A percentile compares a stretch with the other conserved stretches of the same genome.
Conservation (phyloP, 2,888 invertebrate species). For the Lasius platythorax region DNA sequence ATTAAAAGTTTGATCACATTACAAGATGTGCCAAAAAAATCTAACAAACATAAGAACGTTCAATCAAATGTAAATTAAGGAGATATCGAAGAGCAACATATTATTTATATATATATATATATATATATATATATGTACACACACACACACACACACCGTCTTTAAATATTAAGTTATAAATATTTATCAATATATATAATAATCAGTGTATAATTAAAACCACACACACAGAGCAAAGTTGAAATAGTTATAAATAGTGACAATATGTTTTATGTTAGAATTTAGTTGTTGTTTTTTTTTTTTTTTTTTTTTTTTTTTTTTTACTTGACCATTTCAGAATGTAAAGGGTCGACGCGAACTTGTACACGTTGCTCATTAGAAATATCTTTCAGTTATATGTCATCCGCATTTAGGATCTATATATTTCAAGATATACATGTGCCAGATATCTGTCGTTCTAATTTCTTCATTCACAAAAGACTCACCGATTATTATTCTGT, state of each 20-base stretch:
- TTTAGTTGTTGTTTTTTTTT: no score
- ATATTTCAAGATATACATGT: neutral
- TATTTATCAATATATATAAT: neutral
- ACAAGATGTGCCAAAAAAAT: neutral
- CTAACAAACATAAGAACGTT: neutral
- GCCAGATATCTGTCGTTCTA: neutral
- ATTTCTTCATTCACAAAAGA: neutral
- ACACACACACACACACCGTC: neutral
- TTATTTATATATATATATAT: neutral
- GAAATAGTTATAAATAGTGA: neutral
- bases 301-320: neutral
- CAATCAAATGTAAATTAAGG: neutral
- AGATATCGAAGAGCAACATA: neutral
- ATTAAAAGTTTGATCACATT: neutral
- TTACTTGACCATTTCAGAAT: neutral
- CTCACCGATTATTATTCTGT: neutral
- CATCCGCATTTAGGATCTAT: neutral
- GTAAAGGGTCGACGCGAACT: neutral
- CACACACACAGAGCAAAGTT: neutral
- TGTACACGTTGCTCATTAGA: neutral
- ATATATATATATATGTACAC: neutral
- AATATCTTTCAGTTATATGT: neutral
- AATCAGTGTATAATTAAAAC: neutral
- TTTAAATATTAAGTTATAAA: neutral
- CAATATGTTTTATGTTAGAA: neutral